A percentile compares a stretch with the other conserved stretches of the same genome.
Evolutionary conservation across 1,140 invertebrate species (phyloP).

Genomic region (Temnothorax longispinosus): DNA sequence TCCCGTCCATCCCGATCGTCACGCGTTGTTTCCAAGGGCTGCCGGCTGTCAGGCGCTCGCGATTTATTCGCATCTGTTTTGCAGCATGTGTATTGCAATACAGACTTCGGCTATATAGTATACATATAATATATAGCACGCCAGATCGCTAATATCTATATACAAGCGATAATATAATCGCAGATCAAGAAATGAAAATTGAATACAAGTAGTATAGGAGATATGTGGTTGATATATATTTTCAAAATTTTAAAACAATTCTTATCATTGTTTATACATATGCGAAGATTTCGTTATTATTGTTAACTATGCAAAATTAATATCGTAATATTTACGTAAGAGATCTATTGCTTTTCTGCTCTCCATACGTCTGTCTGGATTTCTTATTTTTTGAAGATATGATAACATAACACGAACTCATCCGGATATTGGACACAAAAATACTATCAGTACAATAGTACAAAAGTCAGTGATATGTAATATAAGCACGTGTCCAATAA

Average conservation of each 20-base stretch:
- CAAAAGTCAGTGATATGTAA: slow-evolving; percentile 38
- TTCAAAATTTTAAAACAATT: no score
- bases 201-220: not conserved
- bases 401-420: not conserved
- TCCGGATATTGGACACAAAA: not conserved
- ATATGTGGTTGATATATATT: not conserved
- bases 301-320: not conserved
- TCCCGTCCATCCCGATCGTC: slow-evolving; percentile 15
- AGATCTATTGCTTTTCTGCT: not conserved
- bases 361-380: not conserved
- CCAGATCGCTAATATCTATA: not conserved
- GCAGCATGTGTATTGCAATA: not conserved
- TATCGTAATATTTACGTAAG: not conserved
- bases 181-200: not conserved
- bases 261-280: not conserved
- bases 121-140: not conserved
- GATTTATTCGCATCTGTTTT: slow-evolving; percentile 49
- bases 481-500: not conserved
- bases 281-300: not conserved
- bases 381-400: not conserved
- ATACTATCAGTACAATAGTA: slow-evolving; percentile 8
- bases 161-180: no score
- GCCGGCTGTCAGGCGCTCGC: not conserved
- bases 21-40: slow-evolving; percentile 21
- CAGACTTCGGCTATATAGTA: not conserved